A percentile compares a stretch with the other conserved stretches of the same genome.
phyloP scores from a whole-genome alignment of 2,113 vertebrate species.

The Abramis brama region DNA sequence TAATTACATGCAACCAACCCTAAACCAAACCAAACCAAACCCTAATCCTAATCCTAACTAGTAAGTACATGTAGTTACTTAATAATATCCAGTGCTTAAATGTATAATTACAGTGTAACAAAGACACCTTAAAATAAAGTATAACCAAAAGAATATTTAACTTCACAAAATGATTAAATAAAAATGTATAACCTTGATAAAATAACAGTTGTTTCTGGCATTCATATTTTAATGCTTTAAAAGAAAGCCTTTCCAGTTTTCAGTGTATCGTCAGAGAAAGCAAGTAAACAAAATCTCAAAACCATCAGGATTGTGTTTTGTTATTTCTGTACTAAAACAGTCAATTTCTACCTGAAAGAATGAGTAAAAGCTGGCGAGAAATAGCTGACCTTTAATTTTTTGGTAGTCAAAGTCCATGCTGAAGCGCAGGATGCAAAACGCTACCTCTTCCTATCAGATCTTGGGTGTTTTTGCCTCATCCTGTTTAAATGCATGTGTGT shows the following conservation, averaged over 20 bases:
- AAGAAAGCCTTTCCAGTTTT: background rate
- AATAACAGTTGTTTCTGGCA: background rate
- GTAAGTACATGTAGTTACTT: too few relatives aligned
- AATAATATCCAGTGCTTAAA: too few relatives aligned
- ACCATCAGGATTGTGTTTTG: background rate
- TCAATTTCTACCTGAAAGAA: background rate
- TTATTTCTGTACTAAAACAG: background rate
- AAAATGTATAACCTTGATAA: background rate
- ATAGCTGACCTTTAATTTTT: slow-evolving; percentile 56
- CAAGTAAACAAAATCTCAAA: background rate
- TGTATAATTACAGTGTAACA: too few relatives aligned
- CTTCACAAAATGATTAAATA: background rate
- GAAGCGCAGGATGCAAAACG: slow-evolving; percentile 8
- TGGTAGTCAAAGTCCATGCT: slow-evolving; percentile 63
- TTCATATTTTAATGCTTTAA: background rate
- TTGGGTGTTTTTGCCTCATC: slow-evolving; percentile 29
- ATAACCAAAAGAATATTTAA: background rate
- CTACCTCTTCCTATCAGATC: slow-evolving; percentile 25
- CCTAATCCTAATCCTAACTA: too few relatives aligned
- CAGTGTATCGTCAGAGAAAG: background rate
- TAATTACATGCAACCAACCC: too few relatives aligned
- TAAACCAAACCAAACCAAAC: too few relatives aligned
- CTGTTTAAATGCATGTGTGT: background rate
- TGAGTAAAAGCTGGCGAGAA: background rate
- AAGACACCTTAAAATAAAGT: too few relatives aligned